These are phyloP conservation scores for Pseudomyrmex sp. DNA, from an alignment of 1,140 invertebrate genomes.

Conservation along the genomic window DNA sequence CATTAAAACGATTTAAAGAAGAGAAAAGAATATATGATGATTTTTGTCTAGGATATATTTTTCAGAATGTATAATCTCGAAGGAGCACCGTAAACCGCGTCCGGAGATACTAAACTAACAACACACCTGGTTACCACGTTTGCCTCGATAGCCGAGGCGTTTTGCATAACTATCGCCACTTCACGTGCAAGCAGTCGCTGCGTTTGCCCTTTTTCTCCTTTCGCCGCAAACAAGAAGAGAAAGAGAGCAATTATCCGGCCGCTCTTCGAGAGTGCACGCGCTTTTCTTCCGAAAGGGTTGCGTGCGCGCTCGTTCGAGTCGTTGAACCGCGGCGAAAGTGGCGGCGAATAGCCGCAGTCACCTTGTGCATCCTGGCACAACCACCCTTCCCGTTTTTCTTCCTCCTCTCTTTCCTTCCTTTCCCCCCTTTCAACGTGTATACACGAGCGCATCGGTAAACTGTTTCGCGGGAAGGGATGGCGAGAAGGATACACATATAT, in stretches of 20 bases:
- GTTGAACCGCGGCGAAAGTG: constrained; percentile 40
- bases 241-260: constrained; percentile 55
- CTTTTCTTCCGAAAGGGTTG: constrained; percentile 49
- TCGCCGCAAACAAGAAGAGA: constrained; percentile 32
- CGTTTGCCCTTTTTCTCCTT: constrained; percentile 44
- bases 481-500: not conserved
- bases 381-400: constrained; percentile 7
- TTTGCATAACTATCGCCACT: constrained; percentile 49
- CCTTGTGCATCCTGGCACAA: not conserved
- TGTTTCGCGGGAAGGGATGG: constrained; percentile 19
- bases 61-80: not conserved
- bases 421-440: constrained; percentile 1
- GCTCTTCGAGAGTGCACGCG: constrained; percentile 8
- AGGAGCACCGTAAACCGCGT: not conserved
- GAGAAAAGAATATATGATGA: not conserved
- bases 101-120: not conserved
- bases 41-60: not conserved
- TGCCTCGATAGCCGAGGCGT: constrained; percentile 18
- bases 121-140: not conserved
- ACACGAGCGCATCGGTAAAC: constrained; percentile 54
- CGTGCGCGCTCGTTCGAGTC: constrained; percentile 48
- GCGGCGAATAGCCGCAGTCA: constrained; percentile 1
- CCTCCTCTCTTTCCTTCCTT: not conserved
- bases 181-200: not conserved
- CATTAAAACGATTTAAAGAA: not conserved